Evolutionary conservation across 2,888 invertebrate species (phyloP).

Genomic region (Melieria picta): DNA sequence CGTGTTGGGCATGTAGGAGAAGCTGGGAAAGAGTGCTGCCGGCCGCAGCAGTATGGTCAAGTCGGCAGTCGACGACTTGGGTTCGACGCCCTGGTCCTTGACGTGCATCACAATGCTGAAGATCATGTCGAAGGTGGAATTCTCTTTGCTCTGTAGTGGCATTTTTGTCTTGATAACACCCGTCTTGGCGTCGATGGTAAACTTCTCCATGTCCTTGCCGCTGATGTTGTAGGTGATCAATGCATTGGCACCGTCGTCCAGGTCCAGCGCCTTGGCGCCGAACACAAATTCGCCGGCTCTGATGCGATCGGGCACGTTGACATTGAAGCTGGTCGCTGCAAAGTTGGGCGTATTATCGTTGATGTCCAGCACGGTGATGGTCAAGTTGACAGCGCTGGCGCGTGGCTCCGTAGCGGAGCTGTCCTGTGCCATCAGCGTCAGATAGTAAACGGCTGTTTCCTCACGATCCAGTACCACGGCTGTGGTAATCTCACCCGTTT

Average conservation of each 20-base stretch:
- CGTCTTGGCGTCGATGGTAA: conserved; percentile 80
- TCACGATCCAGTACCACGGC: conserved; percentile 81
- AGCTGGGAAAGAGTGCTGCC: conserved; percentile 81
- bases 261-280: conserved; percentile 87
- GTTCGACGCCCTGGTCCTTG: conserved; percentile 78
- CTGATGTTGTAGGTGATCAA: conserved; percentile 81
- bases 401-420: conserved; percentile 86
- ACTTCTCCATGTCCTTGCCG: conserved; percentile 81
- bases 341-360: conserved; percentile 89
- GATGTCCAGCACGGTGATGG: conserved; percentile 81
- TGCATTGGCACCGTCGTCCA: conserved; percentile 84
- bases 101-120: conserved; percentile 82
- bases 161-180: conserved; percentile 87
- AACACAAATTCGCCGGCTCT: conserved; percentile 86
- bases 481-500: conserved; percentile 82
- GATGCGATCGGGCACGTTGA: conserved; percentile 85
- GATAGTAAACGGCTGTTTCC: conserved; percentile 78
- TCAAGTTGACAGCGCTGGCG: conserved; percentile 84
- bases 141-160: conserved; percentile 66
- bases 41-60: conserved; percentile 82
- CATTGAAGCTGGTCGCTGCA: conserved; percentile 77
- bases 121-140: conserved; percentile 69
- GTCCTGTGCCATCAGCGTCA: conserved; percentile 89
- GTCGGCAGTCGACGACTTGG: conserved; percentile 78
- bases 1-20: conserved; percentile 75